Percentiles rank a stretch among this genome's conserved stretches.
These are phyloP conservation scores for Globia sparganii DNA, from an alignment of 2,888 invertebrate genomes.

Conservation along the genomic window DNA sequence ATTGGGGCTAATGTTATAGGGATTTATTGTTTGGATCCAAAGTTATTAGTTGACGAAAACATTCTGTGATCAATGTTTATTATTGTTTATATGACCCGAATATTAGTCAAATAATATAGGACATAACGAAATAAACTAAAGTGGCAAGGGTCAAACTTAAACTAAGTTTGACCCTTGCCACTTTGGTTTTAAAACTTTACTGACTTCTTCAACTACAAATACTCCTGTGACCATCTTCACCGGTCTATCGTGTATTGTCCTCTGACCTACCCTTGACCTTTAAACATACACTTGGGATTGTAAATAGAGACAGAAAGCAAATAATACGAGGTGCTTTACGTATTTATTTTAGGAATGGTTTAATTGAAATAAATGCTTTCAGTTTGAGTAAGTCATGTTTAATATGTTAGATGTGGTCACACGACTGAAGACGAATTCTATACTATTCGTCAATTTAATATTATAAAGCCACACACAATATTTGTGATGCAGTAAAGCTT, in stretches of 20 bases:
- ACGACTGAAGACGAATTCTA: not conserved
- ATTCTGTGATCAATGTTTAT: constrained; percentile 11
- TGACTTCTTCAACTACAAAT: not conserved
- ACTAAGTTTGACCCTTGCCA: not conserved
- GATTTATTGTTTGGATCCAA: constrained; percentile 42
- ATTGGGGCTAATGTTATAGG: constrained; percentile 53
- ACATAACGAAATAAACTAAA: not conserved
- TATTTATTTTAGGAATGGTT: constrained; percentile 49
- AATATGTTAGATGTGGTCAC: constrained; percentile 8
- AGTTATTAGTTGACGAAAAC: constrained; percentile 25
- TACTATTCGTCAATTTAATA: not conserved
- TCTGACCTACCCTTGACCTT: constrained; percentile 4
- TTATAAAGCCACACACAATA: not conserved
- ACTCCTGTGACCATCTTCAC: not conserved
- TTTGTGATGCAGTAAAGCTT: not conserved
- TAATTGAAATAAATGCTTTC: too few species aligned
- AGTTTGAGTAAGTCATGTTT: constrained; percentile 20
- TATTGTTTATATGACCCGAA: not conserved
- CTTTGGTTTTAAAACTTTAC: not conserved
- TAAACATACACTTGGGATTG: constrained; percentile 12
- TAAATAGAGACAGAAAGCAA: constrained; percentile 47
- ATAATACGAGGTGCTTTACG: constrained; percentile 16
- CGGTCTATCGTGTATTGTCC: constrained; percentile 7
- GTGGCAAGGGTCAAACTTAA: not conserved
- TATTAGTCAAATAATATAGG: not conserved